Evolutionary conservation across 2,113 vertebrate genomes (phyloP).

Genomic region (Petrocephalus microphthalmus): DNA sequence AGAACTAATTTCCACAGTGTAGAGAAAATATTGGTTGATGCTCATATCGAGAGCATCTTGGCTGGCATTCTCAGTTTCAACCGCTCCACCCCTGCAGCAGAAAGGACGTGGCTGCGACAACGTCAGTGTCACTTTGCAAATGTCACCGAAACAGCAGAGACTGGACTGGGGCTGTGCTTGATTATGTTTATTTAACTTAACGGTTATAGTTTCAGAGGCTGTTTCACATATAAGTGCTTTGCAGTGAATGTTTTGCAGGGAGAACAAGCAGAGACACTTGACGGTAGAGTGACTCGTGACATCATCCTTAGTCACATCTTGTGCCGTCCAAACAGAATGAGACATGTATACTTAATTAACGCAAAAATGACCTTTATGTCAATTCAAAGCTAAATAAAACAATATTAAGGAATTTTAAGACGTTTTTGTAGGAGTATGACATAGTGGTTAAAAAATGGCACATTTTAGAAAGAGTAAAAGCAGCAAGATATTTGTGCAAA

Average conservation of each 20-base stretch:
- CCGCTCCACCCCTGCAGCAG: constrained; percentile 1
- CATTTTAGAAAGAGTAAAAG: background rate
- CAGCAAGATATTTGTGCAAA: background rate
- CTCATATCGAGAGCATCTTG: constrained; percentile 2
- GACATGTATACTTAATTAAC: background rate
- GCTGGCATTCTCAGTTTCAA: constrained; percentile 8
- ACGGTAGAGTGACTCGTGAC: background rate
- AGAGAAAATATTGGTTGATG: background rate
- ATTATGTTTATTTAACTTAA: background rate
- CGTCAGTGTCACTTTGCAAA: background rate
- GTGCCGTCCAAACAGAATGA: background rate
- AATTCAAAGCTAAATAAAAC: background rate
- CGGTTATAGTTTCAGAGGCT: background rate
- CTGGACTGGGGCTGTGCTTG: background rate
- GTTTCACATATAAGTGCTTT: background rate
- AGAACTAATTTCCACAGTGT: constrained; percentile 8
- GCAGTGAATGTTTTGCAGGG: background rate
- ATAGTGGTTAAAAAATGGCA: background rate
- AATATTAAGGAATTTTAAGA: background rate
- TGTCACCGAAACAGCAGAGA: background rate
- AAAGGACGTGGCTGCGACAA: background rate
- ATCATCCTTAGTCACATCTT: background rate
- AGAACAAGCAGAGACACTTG: background rate
- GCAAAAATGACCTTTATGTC: background rate
- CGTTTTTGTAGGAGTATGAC: background rate